Base-by-base conservation (phyloP, 2,797 vertebrate species). In the Scomberomorus guttatus region DNA sequence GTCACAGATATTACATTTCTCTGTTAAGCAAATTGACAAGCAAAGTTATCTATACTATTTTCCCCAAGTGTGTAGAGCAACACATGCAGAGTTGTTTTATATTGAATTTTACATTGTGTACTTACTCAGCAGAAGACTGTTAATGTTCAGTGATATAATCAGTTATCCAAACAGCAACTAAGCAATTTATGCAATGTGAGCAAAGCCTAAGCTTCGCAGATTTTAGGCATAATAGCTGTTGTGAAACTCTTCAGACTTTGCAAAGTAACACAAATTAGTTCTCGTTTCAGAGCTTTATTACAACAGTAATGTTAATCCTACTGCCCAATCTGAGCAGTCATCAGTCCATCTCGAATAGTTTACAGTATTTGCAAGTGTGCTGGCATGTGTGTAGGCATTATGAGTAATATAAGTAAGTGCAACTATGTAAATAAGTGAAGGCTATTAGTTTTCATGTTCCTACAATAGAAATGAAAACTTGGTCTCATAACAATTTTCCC, bases 181-280 rank as follows among this genome's bases (percentile, higher is more conserved):
- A 82, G 84, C 22, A 80, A 77, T 68, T 89, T 90, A 82, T 84
- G 77, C 60, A 88, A 90, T 60, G 3, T 54, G 57, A 67, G 50
- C 52, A 83, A 81, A 78, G 62, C 65, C 20, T 50, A 63, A 82
- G 66, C 74, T 54, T 82, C 54, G 18, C 48, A 68, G 56, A 52
- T 81, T 72, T 42, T 27, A n/a, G 42, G 4, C 13, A 17, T 75
- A 74, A 75, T 64, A 61, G 37, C 67, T 80, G 44, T 91, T 90
- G 79, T 73, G 78, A 92, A 89, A 91, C 75, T 39, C 6, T 60
- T 55, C 58, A 75, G 57, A 72, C 74, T 62, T 75, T 71, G 39
- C 48, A 57, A 75, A 72, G 9, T 12, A 27, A 73, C 25, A 63
- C 17, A 61, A 64, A 48, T 46, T 61, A 46, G 1, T 37, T 74